Evolutionary conservation across 2,797 vertebrate genomes (phyloP).

Genomic region (Netta rufina): DNA sequence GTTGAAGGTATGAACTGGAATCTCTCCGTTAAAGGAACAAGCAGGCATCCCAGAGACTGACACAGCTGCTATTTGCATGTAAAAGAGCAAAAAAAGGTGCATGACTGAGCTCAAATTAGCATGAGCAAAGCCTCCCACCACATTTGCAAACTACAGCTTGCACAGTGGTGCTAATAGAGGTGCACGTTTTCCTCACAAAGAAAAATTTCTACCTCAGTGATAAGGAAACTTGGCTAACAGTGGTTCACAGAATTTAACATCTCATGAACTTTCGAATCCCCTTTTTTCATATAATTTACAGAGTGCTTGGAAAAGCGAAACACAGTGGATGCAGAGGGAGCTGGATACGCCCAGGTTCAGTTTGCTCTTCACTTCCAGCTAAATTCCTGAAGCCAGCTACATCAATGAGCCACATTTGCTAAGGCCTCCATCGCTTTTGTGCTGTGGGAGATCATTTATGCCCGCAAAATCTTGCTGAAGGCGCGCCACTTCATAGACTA

Average conservation of each 20-base stretch:
- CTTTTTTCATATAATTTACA: background rate
- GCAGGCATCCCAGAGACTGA: constrained; percentile 68
- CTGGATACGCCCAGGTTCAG: background rate
- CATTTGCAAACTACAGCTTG: constrained; percentile 46
- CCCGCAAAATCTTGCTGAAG: background rate
- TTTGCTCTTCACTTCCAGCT: background rate
- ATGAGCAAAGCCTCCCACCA: constrained; percentile 60
- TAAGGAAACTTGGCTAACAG: background rate
- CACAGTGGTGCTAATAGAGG: constrained; percentile 40
- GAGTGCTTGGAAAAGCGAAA: background rate
- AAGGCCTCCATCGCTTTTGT: background rate
- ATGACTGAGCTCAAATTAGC: constrained; percentile 70
- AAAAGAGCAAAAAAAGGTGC: constrained; percentile 67
- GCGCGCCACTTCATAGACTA: background rate
- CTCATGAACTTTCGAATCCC: background rate
- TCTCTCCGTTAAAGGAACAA: constrained; percentile 55
- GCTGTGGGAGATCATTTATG: background rate
- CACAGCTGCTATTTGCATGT: constrained; percentile 67
- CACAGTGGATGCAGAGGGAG: background rate
- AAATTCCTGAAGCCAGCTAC: background rate
- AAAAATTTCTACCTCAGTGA: background rate
- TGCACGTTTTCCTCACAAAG: constrained; percentile 21
- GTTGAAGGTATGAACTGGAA: constrained; percentile 58
- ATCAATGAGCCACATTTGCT: fast-evolving
- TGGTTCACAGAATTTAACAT: background rate